phyloP scores from a whole-genome alignment of 1,140 invertebrate species.

The Rhyacophila brunnea region DNA sequence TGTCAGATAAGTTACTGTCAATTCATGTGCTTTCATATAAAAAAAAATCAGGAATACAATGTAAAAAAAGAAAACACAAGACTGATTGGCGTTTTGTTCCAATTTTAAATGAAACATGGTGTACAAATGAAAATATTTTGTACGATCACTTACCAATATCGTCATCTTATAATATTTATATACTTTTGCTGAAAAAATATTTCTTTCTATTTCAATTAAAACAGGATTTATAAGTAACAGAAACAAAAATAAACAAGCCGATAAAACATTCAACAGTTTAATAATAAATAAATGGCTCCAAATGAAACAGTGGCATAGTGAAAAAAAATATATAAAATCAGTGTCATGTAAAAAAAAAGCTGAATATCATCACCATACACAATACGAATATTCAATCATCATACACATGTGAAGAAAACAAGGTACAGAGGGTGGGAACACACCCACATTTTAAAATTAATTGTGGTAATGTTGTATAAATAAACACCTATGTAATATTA shows the following conservation, averaged over 20 bases:
- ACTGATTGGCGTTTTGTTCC: too few species aligned
- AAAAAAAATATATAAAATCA: too few species aligned
- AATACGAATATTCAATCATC: neutral
- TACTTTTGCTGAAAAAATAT: too few species aligned
- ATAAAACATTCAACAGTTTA: neutral
- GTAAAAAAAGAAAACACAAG: too few species aligned
- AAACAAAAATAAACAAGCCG: neutral
- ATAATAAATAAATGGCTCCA: neutral
- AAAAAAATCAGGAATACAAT: too few species aligned
- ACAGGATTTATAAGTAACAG: neutral
- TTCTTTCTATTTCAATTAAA: neutral
- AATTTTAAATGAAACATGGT: too few species aligned
- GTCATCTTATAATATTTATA: neutral
- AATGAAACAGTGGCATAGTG: slow-evolving; percentile 1
- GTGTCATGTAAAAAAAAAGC: too few species aligned
- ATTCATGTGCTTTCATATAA: too few species aligned
- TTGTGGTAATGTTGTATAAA: neutral
- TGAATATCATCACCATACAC: too few species aligned
- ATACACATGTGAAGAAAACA: neutral
- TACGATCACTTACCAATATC: neutral
- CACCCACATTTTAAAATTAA: neutral
- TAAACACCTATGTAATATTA: neutral
- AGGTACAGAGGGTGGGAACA: too few species aligned
- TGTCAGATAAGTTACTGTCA: too few species aligned
- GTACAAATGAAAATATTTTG: too few species aligned